Percentiles rank a stretch among this genome's conserved stretches.
These are phyloP conservation scores for Harpegnathos saltator DNA, from an alignment of 1,140 invertebrate species.

Conservation along the genomic window DNA sequence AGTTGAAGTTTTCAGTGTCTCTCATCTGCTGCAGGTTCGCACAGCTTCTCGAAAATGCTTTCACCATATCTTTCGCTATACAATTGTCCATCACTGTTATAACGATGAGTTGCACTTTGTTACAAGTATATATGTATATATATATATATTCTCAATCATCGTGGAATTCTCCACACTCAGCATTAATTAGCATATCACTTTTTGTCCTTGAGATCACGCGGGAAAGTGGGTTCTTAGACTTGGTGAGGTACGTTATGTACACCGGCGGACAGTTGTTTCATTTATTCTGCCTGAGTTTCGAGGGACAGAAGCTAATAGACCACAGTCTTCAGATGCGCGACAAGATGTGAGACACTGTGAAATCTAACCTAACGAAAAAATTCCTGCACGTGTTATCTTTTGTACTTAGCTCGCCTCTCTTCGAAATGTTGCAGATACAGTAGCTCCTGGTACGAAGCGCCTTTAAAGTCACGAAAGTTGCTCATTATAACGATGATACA, in stretches of 20 bases:
- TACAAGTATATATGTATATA: no score
- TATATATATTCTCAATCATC: not conserved
- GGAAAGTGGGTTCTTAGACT: no score
- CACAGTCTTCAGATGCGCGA: slow-evolving; percentile 56
- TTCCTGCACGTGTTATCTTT: not conserved
- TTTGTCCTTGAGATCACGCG: no score
- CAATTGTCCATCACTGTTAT: no score
- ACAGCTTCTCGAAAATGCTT: slow-evolving; percentile 27
- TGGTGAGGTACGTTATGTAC: slow-evolving; percentile 11
- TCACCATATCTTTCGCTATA: not conserved
- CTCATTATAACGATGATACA: not conserved
- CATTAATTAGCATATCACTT: not conserved
- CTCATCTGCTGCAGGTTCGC: slow-evolving; percentile 22
- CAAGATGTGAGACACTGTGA: slow-evolving; percentile 51
- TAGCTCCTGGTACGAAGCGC: not conserved
- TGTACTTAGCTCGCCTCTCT: not conserved
- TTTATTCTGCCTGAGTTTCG: slow-evolving; percentile 65
- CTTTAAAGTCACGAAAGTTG: not conserved
- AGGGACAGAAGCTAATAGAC: slow-evolving; percentile 66
- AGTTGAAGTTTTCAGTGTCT: not conserved
- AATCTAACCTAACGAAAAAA: slow-evolving; percentile 37
- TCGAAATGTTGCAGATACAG: not conserved
- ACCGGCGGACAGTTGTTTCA: slow-evolving; percentile 59
- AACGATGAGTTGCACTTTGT: no score
- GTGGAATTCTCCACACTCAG: slow-evolving; percentile 65